phyloP scores from a whole-genome alignment of 2,797 vertebrate genomes.

The Luscinia megarhynchos region DNA sequence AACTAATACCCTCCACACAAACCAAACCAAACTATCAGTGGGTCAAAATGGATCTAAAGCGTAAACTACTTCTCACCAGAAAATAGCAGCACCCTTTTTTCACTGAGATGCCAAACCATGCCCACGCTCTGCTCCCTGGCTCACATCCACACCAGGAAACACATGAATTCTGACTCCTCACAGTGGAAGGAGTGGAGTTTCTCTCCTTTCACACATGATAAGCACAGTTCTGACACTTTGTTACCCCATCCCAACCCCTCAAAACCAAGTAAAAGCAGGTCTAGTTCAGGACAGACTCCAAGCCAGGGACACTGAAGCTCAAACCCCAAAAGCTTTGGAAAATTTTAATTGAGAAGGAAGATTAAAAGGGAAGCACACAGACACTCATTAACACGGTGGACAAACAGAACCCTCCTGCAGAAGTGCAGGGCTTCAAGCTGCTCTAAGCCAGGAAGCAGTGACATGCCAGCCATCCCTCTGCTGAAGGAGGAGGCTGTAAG shows the following conservation, averaged over 20 bases:
- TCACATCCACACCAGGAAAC: not conserved
- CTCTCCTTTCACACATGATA: not conserved
- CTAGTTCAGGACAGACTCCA: not conserved
- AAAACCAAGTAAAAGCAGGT: not conserved
- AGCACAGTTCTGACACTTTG: not conserved
- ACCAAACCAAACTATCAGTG: not conserved
- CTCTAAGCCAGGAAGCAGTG: not conserved
- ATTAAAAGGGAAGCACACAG: constrained; percentile 14
- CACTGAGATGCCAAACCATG: not conserved
- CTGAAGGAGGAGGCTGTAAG: not conserved
- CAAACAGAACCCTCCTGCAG: not conserved
- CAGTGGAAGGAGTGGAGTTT: not conserved
- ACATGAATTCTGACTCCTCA: not conserved
- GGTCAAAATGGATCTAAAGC: constrained; percentile 1
- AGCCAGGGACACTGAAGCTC: constrained; percentile 1
- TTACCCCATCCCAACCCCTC: not conserved
- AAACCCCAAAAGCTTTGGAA: not conserved
- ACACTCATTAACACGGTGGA: not conserved
- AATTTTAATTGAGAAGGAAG: not conserved
- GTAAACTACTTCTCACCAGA: not conserved
- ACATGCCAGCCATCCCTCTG: not conserved
- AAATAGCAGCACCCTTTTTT: not conserved
- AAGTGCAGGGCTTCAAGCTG: not conserved
- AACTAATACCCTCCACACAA: not conserved
- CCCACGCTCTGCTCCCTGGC: not conserved